Conservation (phyloP, 2,888 invertebrate species). For the Cheilosia variabilis region DNA sequence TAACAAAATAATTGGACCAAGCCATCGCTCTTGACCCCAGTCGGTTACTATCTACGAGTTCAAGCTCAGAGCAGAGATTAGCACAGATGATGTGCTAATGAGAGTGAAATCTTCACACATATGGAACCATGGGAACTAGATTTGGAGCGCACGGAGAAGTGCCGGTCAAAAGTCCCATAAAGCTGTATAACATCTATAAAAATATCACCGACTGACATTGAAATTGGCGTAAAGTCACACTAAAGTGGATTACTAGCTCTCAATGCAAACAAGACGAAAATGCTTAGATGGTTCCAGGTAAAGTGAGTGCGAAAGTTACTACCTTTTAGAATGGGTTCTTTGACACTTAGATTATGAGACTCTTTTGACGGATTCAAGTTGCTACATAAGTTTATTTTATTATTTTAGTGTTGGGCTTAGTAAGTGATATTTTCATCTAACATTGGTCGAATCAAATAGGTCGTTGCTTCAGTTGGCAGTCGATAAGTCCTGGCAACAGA, state of each 20-base stretch:
- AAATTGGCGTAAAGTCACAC: constrained; percentile 19
- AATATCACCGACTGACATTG: constrained; percentile 34
- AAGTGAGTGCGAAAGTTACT: background rate
- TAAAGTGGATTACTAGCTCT: constrained; percentile 22
- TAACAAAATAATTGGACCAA: constrained; percentile 12
- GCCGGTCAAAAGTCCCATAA: constrained; percentile 37
- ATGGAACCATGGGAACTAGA: constrained; percentile 34
- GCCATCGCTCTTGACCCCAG: constrained; percentile 52
- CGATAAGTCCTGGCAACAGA: background rate
- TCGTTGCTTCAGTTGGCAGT: background rate
- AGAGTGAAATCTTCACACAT: constrained; percentile 6
- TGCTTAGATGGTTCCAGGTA: constrained; percentile 14
- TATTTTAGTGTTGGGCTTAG: background rate
- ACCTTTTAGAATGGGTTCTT: background rate
- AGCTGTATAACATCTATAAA: constrained; percentile 8
- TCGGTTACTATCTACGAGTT: constrained; percentile 25
- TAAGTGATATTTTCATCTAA: background rate
- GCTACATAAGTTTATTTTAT: background rate
- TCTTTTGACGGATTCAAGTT: background rate
- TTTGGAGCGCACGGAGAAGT: constrained; percentile 33
- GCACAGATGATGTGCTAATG: constrained; percentile 24
- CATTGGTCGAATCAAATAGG: background rate
- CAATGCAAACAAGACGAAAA: too few species aligned
- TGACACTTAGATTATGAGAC: background rate
- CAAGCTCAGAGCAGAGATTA: constrained; percentile 56